Evolutionary conservation across 2,113 vertebrate species (phyloP).

Genomic region (Strix uralensis): DNA sequence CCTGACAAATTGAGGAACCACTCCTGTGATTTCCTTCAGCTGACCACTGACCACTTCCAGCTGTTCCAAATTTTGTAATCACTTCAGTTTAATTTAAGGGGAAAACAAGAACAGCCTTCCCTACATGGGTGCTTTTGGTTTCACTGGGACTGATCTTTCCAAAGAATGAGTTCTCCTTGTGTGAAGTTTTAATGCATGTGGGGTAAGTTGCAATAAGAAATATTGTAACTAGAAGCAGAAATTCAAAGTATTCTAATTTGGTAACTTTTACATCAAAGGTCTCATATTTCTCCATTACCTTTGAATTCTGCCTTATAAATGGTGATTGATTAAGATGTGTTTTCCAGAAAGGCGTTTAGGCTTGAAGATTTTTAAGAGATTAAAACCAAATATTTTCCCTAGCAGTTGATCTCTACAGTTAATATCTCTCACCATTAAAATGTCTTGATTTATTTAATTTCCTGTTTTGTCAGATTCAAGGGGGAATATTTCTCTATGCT

Average conservation of each 20-base stretch:
- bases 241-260: fast-evolving
- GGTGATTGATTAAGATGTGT: not conserved
- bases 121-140: fast-evolving
- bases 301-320: not conserved
- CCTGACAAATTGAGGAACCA: not conserved
- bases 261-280: not conserved
- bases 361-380: not conserved
- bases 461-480: not conserved
- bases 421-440: not conserved
- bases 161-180: fast-evolving
- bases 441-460: not conserved
- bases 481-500: not conserved
- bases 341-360: not conserved
- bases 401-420: not conserved
- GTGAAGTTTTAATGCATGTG: not conserved
- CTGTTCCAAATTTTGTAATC: not conserved
- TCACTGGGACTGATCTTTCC: fast-evolving
- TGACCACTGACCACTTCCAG: not conserved
- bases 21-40: not conserved
- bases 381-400: not conserved
- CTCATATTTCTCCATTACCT: fast-evolving
- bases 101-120: not conserved
- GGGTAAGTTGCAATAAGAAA: not conserved
- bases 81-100: not conserved
- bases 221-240: not conserved